A percentile compares a stretch with the other conserved stretches of the same genome.
Evolutionary conservation across 2,888 invertebrate species (phyloP).

Genomic region (Parochlus steinenii): DNA sequence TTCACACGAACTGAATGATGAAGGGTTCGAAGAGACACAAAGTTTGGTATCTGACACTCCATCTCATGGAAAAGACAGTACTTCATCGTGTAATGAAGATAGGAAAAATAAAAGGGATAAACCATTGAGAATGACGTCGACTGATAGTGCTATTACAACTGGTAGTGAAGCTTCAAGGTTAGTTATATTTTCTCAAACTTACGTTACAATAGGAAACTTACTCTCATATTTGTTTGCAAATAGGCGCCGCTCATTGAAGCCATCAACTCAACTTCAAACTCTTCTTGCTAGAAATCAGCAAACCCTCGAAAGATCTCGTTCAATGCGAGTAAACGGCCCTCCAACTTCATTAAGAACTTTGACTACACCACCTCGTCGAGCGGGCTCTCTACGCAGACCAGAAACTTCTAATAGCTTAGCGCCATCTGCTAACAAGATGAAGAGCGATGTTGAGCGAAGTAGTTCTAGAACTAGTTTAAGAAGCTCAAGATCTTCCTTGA

Average conservation of each 20-base stretch:
- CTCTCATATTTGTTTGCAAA: constrained; percentile 3
- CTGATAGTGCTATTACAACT: constrained; percentile 33
- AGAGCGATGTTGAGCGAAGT: constrained; percentile 52
- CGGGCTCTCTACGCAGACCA: constrained; percentile 27
- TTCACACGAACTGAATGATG: constrained; percentile 65
- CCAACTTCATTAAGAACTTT: constrained; percentile 18
- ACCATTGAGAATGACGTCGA: constrained; percentile 18
- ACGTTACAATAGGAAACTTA: constrained; percentile 9
- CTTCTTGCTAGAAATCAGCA: constrained; percentile 20
- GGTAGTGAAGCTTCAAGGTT: constrained; percentile 29
- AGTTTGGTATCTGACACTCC: constrained; percentile 74
- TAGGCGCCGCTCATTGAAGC: constrained; percentile 1
- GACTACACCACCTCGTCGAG: constrained; percentile 22
- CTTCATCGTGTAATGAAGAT: constrained; percentile 59
- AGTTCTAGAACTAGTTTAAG: constrained; percentile 62
- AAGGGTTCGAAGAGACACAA: constrained; percentile 82
- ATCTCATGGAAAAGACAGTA: constrained; percentile 50
- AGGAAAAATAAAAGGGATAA: constrained; percentile 24
- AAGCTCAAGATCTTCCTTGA: constrained; percentile 68
- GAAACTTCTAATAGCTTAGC: constrained; percentile 19
- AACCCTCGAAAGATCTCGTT: constrained; percentile 19
- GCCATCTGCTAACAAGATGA: constrained; percentile 16
- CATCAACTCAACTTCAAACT: constrained; percentile 17
- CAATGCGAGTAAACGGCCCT: constrained; percentile 15
- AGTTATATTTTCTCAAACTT: no score